These are phyloP conservation scores for Lycaena phlaeas DNA, from an alignment of 2,888 invertebrate genomes.

Conservation along the genomic window DNA sequence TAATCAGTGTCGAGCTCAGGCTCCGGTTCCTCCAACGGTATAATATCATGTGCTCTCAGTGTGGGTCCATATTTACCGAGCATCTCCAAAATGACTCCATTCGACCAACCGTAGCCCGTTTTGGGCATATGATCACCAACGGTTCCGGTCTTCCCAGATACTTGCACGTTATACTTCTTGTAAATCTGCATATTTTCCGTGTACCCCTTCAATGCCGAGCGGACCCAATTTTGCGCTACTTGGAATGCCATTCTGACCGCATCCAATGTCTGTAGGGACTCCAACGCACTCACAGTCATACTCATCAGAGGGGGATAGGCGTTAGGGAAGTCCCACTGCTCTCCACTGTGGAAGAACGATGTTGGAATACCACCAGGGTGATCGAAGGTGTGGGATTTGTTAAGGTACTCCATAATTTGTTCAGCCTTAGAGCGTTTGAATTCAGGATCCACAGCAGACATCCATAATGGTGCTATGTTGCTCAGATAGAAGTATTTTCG, in stretches of 20 bases:
- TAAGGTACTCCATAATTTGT: constrained; percentile 69
- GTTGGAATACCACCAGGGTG: constrained; percentile 80
- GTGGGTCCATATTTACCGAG: constrained; percentile 66
- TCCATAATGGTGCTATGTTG: constrained; percentile 84
- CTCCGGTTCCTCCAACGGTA: too few relatives aligned
- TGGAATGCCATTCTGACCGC: constrained; percentile 76
- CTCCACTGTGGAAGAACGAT: constrained; percentile 77
- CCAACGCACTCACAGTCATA: constrained; percentile 79
- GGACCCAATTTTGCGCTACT: constrained; percentile 79
- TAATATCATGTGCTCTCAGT: not conserved
- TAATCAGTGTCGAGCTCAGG: not conserved
- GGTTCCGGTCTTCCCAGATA: constrained; percentile 78
- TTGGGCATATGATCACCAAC: constrained; percentile 86
- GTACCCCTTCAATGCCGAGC: constrained; percentile 76
- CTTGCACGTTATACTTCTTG: constrained; percentile 78
- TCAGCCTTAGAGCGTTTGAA: constrained; percentile 48
- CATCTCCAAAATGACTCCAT: constrained; percentile 80
- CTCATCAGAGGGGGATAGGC: constrained; percentile 90
- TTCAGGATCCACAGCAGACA: constrained; percentile 62
- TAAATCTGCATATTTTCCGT: constrained; percentile 76
- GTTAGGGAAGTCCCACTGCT: constrained; percentile 88
- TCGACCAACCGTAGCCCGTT: constrained; percentile 86
- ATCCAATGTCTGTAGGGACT: constrained; percentile 70
- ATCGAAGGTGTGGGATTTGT: constrained; percentile 52
- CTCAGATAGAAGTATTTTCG: constrained; percentile 80